Evolutionary conservation across 2,113 vertebrate species (phyloP), one percentile per base, ranked within the genome.

Genomic region (Dolichotis patagonum): DNA sequence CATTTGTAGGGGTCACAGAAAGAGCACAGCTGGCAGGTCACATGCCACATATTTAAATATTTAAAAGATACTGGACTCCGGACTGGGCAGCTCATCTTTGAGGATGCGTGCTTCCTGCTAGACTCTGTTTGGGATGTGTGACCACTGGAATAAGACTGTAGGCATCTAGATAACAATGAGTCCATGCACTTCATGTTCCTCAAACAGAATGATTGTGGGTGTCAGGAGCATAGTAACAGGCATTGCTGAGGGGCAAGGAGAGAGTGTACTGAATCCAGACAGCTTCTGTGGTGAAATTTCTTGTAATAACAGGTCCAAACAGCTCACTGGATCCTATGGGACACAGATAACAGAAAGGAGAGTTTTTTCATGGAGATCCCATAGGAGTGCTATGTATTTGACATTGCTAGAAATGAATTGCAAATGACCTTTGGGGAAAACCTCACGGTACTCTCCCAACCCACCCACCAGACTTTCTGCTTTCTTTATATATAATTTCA

Each of bases 361-460:
- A 98, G 95, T 97, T 96, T 98, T 97, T 98, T 97, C 71, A 19
- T 98, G 97, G 91, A 98, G 83, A 96, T 97, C 98, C 96, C 98
- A 97, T 80, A 98, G 97, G 97, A 92, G 95, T 96, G 95, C 98
- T 97, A 98, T 96, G 96, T 19, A 3, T 88, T 94, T 98, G 98
- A 98, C 97, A 96, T 98, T 98, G 97, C 98, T 97, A 94, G 98
- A 88, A 88, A 97, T 98, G 97, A 98, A 97, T 97, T 98, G 97
- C 96, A 98, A 95, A 98, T 98, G 97, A 97, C 96, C 97, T 98
- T 92, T 1, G 83, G 98, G 95, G 95, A 98, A 98, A 98, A 98
- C 87, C 98, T 95, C 95, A 97, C 85, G 98, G 97, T 92, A 95
- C 95, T 97, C 46, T 96, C 93, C 97, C 49, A n/a, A 2, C 3